These are phyloP conservation scores for Auanema freiburgensis DNA, from an alignment of 2,888 invertebrate genomes.

Conservation along the genomic window DNA sequence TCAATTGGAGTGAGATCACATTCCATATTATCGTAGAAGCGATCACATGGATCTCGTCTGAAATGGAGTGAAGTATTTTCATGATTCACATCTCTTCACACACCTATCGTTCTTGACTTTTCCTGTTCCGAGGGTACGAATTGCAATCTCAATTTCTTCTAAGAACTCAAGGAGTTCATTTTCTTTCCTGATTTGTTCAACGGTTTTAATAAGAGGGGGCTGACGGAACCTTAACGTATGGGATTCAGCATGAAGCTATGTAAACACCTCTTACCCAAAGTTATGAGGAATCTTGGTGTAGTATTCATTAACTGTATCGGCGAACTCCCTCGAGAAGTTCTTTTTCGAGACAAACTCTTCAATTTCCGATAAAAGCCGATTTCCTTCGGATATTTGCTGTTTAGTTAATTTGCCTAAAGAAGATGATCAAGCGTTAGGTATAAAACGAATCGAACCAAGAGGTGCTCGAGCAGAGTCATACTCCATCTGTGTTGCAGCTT, in stretches of 20 bases:
- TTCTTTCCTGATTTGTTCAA: conserved; percentile 66
- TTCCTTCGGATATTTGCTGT: conserved; percentile 68
- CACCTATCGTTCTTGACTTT: conserved; percentile 19
- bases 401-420: conserved; percentile 67
- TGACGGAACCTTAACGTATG: conserved; percentile 66
- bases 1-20: conserved; percentile 74
- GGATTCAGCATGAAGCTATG: neutral
- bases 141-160: conserved; percentile 67
- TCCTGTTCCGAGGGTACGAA: conserved; percentile 63
- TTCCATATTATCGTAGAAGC: conserved; percentile 85
- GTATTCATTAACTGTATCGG: conserved; percentile 70
- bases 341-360: conserved; percentile 59
- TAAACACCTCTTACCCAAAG: conserved; percentile 13
- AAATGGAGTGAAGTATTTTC: conserved; percentile 9
- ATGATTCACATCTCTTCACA: neutral
- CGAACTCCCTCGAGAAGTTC: conserved; percentile 60
- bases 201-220: conserved; percentile 67
- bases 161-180: conserved; percentile 67
- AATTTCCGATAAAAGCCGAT: conserved; percentile 67
- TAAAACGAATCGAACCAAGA: conserved; percentile 64
- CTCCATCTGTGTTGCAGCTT: conserved; percentile 68
- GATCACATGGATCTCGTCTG: conserved; percentile 74
- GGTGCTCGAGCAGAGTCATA: conserved; percentile 68
- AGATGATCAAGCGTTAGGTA: no score
- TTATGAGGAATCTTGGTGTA: conserved; percentile 90